Evolutionary conservation across 2,888 invertebrate genomes (phyloP).

Genomic region (Dasypogon diadema): DNA sequence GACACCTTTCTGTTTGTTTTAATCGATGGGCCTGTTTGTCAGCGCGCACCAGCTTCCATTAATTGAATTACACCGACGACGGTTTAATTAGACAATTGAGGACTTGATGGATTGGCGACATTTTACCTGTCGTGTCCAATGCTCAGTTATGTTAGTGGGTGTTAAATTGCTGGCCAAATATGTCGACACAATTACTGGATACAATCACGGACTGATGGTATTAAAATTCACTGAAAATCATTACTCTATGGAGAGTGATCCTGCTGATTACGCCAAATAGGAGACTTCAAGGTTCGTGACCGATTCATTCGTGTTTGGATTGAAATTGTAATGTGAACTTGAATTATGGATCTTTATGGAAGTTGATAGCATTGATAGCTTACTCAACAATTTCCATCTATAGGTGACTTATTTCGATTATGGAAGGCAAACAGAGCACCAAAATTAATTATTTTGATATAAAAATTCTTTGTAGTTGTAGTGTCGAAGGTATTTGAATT

Average conservation of each 20-base stretch:
- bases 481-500: too few relatives aligned
- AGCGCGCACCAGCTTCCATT: background rate
- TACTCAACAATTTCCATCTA: background rate
- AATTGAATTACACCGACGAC: background rate
- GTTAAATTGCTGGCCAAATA: background rate
- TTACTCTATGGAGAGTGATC: background rate
- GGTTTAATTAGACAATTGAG: background rate
- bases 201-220: too few relatives aligned
- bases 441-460: too few relatives aligned
- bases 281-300: background rate
- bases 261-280: background rate
- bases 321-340: too few relatives aligned
- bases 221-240: too few relatives aligned
- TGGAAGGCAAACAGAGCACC: too few relatives aligned
- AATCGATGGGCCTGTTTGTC: background rate
- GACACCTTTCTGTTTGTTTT: constrained; percentile 3
- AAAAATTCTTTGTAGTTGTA: too few relatives aligned
- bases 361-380: background rate
- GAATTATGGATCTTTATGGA: background rate
- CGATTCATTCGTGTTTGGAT: too few relatives aligned
- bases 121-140: background rate
- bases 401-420: too few relatives aligned
- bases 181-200: background rate
- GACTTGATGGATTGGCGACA: background rate
- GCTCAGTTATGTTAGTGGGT: too few relatives aligned